Evolutionary conservation across 2,888 invertebrate species (phyloP), one percentile per base, ranked within the genome.

Genomic region (Morpho deidamia): DNA sequence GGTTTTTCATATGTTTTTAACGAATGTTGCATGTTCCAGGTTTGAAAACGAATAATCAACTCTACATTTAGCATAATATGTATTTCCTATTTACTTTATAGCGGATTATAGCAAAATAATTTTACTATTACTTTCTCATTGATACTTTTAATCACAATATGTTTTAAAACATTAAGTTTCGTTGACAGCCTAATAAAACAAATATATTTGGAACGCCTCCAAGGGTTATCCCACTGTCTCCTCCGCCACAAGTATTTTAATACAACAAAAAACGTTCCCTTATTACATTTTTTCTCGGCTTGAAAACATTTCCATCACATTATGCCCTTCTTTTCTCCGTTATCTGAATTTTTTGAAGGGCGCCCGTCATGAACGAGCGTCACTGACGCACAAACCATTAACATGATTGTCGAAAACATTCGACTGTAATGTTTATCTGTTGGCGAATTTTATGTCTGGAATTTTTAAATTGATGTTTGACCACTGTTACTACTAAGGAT

Each of bases 131-230:
- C n/a, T n/a, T n/a, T n/a, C n/a, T n/a, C n/a, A 23, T 23, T 23
- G 23, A 23, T 23, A 23, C 23, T 23, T 0, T 23, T 23, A 5
- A 23, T 23, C 23, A 23, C 3, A 5, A 23, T 23, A 23, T 23
- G 23, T 23, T 23, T 23, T 23, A 23, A 3, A 23, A 23, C 23
- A 5, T 5, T 23, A 23, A 23, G 23, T 23, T 23, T 23, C 23
- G 23, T 23, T 23, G 23, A 23, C 23, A 23, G 23, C 5, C 23
- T 23, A 23, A 10, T 34, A 45, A 45, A 45, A 44, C 9, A 34
- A 44, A 44, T 12, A 58, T 37, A 38, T 74, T 76, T 82, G 82
- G 81, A 74, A 60, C 58, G 40, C 50, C 50, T 76, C 81, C 81
- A 81, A 76, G 69, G 67, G 66, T 60, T 74, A 76, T 75, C 75